Percentiles rank a stretch among this genome's conserved stretches.
These are phyloP conservation scores for Coleophora deauratella DNA, from an alignment of 2,888 invertebrate species.

Conservation along the genomic window DNA sequence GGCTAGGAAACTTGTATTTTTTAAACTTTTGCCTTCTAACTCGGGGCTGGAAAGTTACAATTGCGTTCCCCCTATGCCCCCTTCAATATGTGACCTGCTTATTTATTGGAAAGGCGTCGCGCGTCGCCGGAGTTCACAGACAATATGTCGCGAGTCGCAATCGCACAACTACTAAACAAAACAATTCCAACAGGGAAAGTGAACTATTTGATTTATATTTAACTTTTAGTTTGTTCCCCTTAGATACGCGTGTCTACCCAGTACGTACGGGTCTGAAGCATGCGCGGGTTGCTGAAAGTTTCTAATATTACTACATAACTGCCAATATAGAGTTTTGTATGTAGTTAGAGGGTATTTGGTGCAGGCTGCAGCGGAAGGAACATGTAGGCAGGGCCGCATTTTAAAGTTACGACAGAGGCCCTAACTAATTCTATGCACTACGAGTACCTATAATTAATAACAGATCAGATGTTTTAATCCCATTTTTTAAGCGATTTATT, in stretches of 20 bases:
- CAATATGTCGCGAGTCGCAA: constrained; percentile 68
- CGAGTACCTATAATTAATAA: too few relatives aligned
- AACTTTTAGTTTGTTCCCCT: constrained; percentile 28
- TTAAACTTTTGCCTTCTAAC: constrained; percentile 68
- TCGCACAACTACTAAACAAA: constrained; percentile 58
- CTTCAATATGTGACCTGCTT: constrained; percentile 74
- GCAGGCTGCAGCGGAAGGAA: background rate
- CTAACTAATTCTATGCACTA: too few relatives aligned
- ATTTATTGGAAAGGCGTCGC: constrained; percentile 71
- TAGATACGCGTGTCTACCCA: too few relatives aligned
- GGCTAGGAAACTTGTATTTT: constrained; percentile 66
- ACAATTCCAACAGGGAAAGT: constrained; percentile 53
- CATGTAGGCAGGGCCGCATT: background rate
- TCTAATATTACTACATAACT: constrained; percentile 12
- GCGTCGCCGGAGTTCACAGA: constrained; percentile 62
- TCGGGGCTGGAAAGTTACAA: constrained; percentile 67
- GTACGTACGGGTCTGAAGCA: too few relatives aligned
- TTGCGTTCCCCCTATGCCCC: constrained; percentile 67
- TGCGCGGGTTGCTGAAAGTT: constrained; percentile 14
- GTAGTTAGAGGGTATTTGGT: constrained; percentile 1
- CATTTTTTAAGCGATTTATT: too few relatives aligned
- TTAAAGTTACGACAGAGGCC: background rate
- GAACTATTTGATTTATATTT: constrained; percentile 56
- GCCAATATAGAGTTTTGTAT: background rate
- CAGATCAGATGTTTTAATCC: too few relatives aligned